A percentile compares a stretch with the other conserved stretches of the same genome.
Evolutionary conservation across 2,888 invertebrate species (phyloP).

Genomic region (Iphiclides podalirius): DNA sequence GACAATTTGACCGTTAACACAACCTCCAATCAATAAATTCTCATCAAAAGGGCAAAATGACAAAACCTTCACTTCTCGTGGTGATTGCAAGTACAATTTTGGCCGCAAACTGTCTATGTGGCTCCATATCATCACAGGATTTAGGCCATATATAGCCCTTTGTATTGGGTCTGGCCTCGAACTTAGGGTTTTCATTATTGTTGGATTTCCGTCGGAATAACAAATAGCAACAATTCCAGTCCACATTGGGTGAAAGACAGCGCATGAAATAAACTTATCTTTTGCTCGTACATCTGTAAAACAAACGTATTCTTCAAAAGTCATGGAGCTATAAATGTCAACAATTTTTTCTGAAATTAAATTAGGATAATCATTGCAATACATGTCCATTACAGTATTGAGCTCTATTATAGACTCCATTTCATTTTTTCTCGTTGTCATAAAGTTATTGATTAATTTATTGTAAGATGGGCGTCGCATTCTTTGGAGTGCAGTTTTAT

Average conservation of each 20-base stretch:
- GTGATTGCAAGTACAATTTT: conserved; percentile 84
- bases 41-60: conserved; percentile 85
- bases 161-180: conserved; percentile 69
- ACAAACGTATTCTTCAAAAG: conserved; percentile 79
- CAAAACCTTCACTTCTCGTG: conserved; percentile 82
- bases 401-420: conserved; percentile 62
- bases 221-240: conserved; percentile 84
- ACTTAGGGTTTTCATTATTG: conserved; percentile 60
- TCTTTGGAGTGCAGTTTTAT: conserved; percentile 48
- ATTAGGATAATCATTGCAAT: conserved; percentile 81
- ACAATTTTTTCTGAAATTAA: conserved; percentile 57
- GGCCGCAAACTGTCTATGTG: conserved; percentile 85
- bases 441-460: conserved; percentile 53
- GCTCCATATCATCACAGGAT: conserved; percentile 87
- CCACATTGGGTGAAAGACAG: conserved; percentile 86
- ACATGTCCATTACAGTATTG: conserved; percentile 80
- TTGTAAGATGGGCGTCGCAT: conserved; percentile 64
- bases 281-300: conserved; percentile 84
- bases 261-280: conserved; percentile 83
- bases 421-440: conserved; percentile 43
- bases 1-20: conserved; percentile 85
- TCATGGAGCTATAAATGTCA: conserved; percentile 56
- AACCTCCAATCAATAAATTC: conserved; percentile 85
- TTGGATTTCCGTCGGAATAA: conserved; percentile 81
- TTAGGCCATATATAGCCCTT: conserved; percentile 80